phyloP scores from a whole-genome alignment of 1,140 invertebrate species.

The Ridgeia piscesae region DNA sequence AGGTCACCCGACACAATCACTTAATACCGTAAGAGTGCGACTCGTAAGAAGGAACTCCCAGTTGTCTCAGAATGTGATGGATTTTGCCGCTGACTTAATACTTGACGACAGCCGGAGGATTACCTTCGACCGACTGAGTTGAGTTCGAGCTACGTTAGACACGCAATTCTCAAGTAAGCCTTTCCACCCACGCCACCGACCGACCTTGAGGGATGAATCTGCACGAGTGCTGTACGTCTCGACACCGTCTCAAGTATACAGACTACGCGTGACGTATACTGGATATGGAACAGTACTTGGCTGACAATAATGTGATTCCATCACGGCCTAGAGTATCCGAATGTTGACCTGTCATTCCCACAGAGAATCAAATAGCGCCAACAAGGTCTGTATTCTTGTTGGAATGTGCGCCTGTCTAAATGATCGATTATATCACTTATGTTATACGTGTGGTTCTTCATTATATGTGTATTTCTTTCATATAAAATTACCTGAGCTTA shows the following conservation, averaged over 20 bases:
- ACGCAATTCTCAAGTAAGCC: background rate
- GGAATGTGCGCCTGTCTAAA: no score
- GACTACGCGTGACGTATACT: background rate
- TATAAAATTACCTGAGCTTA: no score
- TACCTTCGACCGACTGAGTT: background rate
- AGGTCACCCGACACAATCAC: background rate
- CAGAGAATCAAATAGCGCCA: no score
- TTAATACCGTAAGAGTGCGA: background rate
- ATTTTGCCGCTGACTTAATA: background rate
- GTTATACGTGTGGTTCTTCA: no score
- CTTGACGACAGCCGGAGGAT: background rate
- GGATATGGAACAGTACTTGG: background rate
- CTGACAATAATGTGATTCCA: no score
- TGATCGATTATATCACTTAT: no score
- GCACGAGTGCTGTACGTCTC: background rate
- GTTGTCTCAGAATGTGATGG: background rate
- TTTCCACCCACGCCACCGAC: background rate
- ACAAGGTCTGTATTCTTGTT: no score
- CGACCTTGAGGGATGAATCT: background rate
- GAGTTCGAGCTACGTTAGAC: background rate
- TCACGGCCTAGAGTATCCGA: no score
- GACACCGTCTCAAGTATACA: background rate
- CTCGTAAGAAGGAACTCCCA: background rate
- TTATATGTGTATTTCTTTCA: no score
- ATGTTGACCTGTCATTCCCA: no score